A percentile compares a stretch with the other conserved stretches of the same genome.
These are phyloP conservation scores for Andricus quercusramuli DNA, from an alignment of 2,888 invertebrate species.

Conservation along the genomic window DNA sequence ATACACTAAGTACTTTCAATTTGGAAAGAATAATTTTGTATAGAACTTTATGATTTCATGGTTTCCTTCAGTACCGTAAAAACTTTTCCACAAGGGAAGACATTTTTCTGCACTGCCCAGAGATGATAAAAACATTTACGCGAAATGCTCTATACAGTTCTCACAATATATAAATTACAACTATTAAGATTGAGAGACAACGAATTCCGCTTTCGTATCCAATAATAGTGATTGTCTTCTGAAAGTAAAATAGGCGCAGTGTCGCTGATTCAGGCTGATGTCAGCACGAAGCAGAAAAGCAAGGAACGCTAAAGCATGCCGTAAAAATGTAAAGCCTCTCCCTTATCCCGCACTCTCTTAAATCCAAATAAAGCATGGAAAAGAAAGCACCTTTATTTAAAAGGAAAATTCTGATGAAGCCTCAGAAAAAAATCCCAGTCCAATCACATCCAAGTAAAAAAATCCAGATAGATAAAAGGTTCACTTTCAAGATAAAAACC, in stretches of 20 bases:
- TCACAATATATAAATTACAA: neutral
- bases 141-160: neutral
- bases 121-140: neutral
- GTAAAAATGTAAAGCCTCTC: neutral
- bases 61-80: neutral
- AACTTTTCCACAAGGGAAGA: neutral
- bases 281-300: neutral
- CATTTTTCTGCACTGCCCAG: neutral
- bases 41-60: too few relatives aligned
- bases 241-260: neutral
- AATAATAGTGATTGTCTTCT: neutral
- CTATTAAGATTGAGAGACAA: neutral
- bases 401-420: neutral
- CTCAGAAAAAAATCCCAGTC: neutral
- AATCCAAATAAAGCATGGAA: neutral
- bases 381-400: neutral
- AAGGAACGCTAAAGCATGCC: neutral
- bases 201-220: neutral
- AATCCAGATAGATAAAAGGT: neutral
- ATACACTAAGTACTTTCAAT: too few relatives aligned
- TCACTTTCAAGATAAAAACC: constrained; percentile 2
- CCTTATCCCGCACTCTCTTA: neutral
- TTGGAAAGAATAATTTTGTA: too few relatives aligned
- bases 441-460: neutral
- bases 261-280: neutral